Base-by-base conservation (phyloP, 2,888 invertebrate genomes). In the Strigamia transsilvanica region DNA sequence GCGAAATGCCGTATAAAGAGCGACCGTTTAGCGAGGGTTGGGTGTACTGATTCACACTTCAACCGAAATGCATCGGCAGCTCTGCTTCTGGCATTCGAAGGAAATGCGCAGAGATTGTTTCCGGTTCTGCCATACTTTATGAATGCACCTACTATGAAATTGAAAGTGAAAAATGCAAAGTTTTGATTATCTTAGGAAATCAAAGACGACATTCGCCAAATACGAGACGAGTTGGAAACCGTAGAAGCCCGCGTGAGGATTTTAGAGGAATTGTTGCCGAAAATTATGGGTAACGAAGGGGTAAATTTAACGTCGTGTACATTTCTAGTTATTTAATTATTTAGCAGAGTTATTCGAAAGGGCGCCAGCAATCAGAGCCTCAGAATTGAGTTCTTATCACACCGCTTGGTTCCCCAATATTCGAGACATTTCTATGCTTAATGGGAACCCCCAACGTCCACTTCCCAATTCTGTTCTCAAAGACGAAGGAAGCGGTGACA, bases 191-290 rank as follows among this genome's bases (percentile, higher is more conserved):
- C 7, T 7, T 61, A 61, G 61, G 61, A 61, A 21, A 61, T 61
- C 23, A 61, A 61, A 61, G 61, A 61, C 3, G 61, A 61, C 12
- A 61, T 61, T 61, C 61, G 23, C 5, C 61, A 61, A 61, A 61
- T 61, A 5, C n/a, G 61, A 23, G 23, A 23, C 21, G 61, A 61
- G 5, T 61, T 61, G 23, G 61, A 61, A 21, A 61, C 61, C 0
- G 21, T 61, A 23, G 61, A 61, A 61, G 61, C 61, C 18, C 61
- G 61, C 23, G 61, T 61, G 2, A 61, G 23, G 23, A 23, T 61
- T 5, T 61, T 61, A 23, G 61, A 61, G 7, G 61, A 61, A 23
- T 21, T 61, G 23, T 23, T 61, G 18, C 61, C 61, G 18, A 61
- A 61, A 61, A 61, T 61, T 7, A 46, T 46, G 46, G 46, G 46